A percentile compares a stretch with the other conserved stretches of the same genome.
Evolutionary conservation across 2,113 vertebrate species (phyloP).

Genomic region (Dipodomys stephensi): DNA sequence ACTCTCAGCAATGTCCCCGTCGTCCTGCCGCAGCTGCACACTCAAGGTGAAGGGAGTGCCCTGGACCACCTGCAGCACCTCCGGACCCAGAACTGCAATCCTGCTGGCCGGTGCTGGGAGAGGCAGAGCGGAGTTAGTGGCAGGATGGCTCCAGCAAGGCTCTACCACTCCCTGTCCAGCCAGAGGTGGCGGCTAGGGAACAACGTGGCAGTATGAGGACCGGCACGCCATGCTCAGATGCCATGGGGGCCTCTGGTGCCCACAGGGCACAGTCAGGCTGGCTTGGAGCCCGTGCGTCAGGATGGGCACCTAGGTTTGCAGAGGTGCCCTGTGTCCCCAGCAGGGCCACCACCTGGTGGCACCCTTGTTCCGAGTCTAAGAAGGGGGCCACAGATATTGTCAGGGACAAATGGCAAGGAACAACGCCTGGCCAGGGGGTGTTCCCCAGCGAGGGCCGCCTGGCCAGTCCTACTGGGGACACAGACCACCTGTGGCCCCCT

Average conservation of each 20-base stretch:
- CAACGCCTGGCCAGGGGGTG: background rate
- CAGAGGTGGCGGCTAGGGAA: background rate
- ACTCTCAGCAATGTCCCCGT: constrained; percentile 79
- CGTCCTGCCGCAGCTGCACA: constrained; percentile 80
- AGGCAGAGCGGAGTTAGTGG: background rate
- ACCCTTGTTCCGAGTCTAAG: background rate
- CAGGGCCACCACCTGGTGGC: background rate
- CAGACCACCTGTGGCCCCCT: background rate
- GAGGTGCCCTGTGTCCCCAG: no score
- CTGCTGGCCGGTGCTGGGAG: constrained; percentile 84
- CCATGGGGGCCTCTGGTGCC: background rate
- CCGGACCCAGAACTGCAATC: constrained; percentile 82
- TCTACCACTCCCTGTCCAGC: background rate
- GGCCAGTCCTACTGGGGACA: background rate
- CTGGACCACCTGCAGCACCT: constrained; percentile 82
- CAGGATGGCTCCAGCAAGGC: no score
- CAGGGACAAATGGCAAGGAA: background rate
- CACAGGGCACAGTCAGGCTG: no score
- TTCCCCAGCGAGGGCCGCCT: background rate
- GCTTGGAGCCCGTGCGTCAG: background rate
- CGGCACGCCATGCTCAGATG: background rate
- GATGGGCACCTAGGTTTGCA: background rate
- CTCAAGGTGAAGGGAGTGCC: constrained; percentile 72
- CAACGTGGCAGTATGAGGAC: background rate
- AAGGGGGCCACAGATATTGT: background rate